Conservation (phyloP, 2,113 vertebrate genomes). For the Dissostichus mawsoni region DNA sequence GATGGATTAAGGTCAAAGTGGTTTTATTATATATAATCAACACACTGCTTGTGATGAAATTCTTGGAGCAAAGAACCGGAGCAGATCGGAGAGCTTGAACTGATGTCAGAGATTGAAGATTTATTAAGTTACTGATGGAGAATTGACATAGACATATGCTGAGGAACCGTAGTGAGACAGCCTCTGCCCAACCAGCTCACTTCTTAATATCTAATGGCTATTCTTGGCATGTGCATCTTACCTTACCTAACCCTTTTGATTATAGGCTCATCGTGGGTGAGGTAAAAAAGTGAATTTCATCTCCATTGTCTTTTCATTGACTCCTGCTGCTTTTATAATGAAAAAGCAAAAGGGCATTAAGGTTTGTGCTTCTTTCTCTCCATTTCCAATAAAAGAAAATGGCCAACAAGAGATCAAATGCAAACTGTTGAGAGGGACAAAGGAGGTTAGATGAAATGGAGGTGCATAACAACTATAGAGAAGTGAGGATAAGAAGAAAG, state of each 20-base stretch:
- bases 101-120: no score
- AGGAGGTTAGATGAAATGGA: slow-evolving; percentile 31
- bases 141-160: no score
- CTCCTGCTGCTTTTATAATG: slow-evolving; percentile 51
- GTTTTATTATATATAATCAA: background rate
- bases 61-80: no score
- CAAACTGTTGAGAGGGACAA: slow-evolving; percentile 1
- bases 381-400: slow-evolving; percentile 2
- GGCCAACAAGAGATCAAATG: slow-evolving; percentile 17
- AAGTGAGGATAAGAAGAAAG: slow-evolving; percentile 12
- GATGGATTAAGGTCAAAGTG: background rate
- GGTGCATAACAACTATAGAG: slow-evolving; percentile 35
- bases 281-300: slow-evolving; percentile 28
- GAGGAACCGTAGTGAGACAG: no score
- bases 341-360: slow-evolving; percentile 9
- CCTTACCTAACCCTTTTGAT: background rate
- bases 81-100: no score
- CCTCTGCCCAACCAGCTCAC: no score
- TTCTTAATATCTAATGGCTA: background rate
- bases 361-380: background rate
- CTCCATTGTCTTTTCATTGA: background rate
- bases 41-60: background rate
- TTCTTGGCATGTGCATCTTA: background rate
- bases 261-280: slow-evolving; percentile 13
- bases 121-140: no score